A percentile compares a stretch with the other conserved stretches of the same genome.
phyloP scores from a whole-genome alignment of 2,797 vertebrate species.

The Neopelma chrysocephalum region DNA sequence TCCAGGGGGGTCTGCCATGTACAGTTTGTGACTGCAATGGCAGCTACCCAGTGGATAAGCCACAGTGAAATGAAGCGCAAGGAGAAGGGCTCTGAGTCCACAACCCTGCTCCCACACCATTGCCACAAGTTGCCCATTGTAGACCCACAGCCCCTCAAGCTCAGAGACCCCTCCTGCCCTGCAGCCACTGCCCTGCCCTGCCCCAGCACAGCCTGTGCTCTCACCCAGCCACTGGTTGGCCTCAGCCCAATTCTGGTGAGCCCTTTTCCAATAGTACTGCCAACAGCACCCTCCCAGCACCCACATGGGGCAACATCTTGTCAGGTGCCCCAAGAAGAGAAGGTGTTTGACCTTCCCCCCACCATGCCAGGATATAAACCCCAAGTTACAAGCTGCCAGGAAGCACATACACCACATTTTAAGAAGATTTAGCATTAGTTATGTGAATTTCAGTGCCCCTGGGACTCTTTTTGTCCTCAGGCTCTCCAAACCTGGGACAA shows the following conservation, averaged over 20 bases:
- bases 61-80: neutral
- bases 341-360: neutral
- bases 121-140: neutral
- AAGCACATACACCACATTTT: neutral
- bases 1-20: neutral
- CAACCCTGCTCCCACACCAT: neutral
- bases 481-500: neutral
- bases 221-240: neutral
- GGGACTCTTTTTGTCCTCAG: neutral
- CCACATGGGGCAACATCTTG: neutral
- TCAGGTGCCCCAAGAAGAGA: neutral
- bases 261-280: neutral
- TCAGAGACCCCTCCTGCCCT: neutral
- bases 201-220: accelerated
- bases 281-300: neutral
- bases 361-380: neutral
- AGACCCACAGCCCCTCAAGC: neutral
- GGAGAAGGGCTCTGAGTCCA: neutral
- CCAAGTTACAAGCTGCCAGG: neutral
- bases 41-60: neutral
- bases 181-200: neutral
- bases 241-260: neutral
- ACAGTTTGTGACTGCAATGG: neutral
- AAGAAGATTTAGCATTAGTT: neutral
- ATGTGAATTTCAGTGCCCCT: accelerated